These are phyloP conservation scores for Drosophila anomalipes DNA, from an alignment of 2,888 invertebrate genomes.

Conservation along the genomic window DNA sequence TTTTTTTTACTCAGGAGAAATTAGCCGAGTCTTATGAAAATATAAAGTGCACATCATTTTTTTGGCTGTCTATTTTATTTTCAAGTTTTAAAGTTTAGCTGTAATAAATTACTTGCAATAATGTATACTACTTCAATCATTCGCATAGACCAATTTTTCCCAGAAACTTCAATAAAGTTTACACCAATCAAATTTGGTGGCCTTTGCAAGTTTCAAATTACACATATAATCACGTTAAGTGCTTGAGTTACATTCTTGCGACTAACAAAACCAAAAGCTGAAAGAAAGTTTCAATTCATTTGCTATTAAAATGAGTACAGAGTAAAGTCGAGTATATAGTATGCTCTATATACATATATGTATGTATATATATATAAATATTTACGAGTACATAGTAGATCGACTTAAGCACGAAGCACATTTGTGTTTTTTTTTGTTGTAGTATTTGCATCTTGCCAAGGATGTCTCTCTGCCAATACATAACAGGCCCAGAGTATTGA, in stretches of 20 bases:
- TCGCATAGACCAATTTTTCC: neutral
- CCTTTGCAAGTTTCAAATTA: slow-evolving; percentile 15
- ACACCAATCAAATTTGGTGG: slow-evolving; percentile 10
- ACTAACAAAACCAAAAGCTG: slow-evolving; percentile 24
- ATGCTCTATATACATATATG: neutral
- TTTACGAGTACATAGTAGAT: slow-evolving; percentile 14
- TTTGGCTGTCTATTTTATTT: no score
- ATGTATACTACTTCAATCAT: slow-evolving; percentile 2
- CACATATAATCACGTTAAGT: slow-evolving; percentile 43
- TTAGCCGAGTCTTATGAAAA: neutral
- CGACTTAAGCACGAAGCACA: slow-evolving; percentile 34
- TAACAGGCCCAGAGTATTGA: slow-evolving; percentile 35
- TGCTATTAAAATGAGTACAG: slow-evolving; percentile 49
- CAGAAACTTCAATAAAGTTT: slow-evolving; percentile 9
- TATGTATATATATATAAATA: neutral
- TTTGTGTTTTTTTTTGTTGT: slow-evolving; percentile 14
- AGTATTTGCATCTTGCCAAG: slow-evolving; percentile 51
- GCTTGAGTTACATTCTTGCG: slow-evolving; percentile 20
- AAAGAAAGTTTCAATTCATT: slow-evolving; percentile 53
- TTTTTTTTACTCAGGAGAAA: neutral
- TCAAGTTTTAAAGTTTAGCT: no score
- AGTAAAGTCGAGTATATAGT: neutral
- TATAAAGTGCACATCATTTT: no score
- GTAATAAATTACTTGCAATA: neutral
- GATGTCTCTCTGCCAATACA: slow-evolving; percentile 45